Conservation (phyloP, 2,888 invertebrate species). For the Spodoptera littoralis region DNA sequence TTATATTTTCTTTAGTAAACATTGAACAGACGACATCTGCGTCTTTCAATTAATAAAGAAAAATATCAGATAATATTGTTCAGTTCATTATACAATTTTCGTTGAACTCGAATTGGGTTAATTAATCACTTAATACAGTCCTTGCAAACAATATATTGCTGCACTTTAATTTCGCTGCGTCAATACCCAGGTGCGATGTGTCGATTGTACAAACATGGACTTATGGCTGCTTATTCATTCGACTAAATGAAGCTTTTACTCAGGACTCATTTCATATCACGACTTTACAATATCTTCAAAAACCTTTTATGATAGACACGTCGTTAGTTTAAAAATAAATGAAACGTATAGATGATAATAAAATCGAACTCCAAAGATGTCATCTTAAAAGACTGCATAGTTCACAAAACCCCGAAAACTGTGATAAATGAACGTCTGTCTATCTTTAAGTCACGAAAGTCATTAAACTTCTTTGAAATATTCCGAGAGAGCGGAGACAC, state of each 20-base stretch:
- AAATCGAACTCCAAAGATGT: too few relatives aligned
- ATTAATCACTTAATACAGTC: constrained; percentile 10
- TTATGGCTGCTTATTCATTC: constrained; percentile 8
- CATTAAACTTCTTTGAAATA: constrained; percentile 16
- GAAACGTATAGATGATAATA: too few relatives aligned
- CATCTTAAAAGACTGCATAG: too few relatives aligned
- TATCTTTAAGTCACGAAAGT: background rate
- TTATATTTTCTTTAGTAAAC: constrained; percentile 1
- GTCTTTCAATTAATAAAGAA: constrained; percentile 8
- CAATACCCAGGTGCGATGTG: constrained; percentile 15
- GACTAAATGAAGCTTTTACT: background rate
- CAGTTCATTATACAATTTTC: background rate
- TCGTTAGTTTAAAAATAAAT: too few relatives aligned
- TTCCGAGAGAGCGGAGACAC: background rate
- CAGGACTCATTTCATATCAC: too few relatives aligned
- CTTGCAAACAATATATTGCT: constrained; percentile 6
- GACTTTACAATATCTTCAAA: too few relatives aligned
- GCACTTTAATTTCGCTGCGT: constrained; percentile 22
- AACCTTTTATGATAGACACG: too few relatives aligned
- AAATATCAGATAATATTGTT: constrained; percentile 9
- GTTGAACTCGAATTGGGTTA: constrained; percentile 11
- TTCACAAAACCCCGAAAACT: background rate
- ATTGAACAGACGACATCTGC: constrained; percentile 10
- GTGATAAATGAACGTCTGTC: background rate
- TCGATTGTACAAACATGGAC: constrained; percentile 35